Evolutionary conservation across 2,113 vertebrate species (phyloP).

Genomic region (Abramis brama): DNA sequence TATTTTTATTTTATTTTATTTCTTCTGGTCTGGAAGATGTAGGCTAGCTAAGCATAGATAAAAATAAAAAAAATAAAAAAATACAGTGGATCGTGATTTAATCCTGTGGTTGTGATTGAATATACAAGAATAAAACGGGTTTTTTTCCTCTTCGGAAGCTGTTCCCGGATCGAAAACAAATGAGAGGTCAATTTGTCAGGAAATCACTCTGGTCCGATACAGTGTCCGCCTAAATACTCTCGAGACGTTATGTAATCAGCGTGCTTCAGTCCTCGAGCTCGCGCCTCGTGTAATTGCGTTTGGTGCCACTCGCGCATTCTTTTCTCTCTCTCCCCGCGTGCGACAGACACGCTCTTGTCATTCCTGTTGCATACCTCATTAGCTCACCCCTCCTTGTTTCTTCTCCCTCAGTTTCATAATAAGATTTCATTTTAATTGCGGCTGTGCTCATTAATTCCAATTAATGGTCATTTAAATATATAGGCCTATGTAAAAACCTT

Average conservation of each 20-base stretch:
- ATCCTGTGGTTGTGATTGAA: constrained; percentile 57
- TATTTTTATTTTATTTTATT: neutral
- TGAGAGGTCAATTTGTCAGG: constrained; percentile 69
- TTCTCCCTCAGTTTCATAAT: constrained; percentile 52
- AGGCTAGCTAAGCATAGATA: constrained; percentile 25
- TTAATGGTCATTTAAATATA: neutral
- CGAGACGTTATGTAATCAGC: constrained; percentile 71
- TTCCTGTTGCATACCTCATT: constrained; percentile 54
- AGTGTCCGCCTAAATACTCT: constrained; percentile 67
- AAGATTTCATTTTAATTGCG: neutral
- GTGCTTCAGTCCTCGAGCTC: constrained; percentile 68
- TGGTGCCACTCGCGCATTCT: constrained; percentile 54
- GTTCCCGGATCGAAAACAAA: constrained; percentile 62
- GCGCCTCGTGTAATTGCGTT: constrained; percentile 69
- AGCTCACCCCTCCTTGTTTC: constrained; percentile 53
- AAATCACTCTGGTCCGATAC: constrained; percentile 71
- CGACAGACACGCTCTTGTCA: constrained; percentile 69
- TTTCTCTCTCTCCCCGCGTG: constrained; percentile 50
- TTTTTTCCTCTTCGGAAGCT: constrained; percentile 60
- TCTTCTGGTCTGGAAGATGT: constrained; percentile 8
- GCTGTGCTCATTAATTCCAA: neutral
- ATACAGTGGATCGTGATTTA: neutral
- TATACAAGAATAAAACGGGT: constrained; percentile 57
- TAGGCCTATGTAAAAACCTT: neutral
- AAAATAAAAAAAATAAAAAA: neutral